Conservation (phyloP, 2,888 invertebrate genomes). For the Hypomecis punctinalis region DNA sequence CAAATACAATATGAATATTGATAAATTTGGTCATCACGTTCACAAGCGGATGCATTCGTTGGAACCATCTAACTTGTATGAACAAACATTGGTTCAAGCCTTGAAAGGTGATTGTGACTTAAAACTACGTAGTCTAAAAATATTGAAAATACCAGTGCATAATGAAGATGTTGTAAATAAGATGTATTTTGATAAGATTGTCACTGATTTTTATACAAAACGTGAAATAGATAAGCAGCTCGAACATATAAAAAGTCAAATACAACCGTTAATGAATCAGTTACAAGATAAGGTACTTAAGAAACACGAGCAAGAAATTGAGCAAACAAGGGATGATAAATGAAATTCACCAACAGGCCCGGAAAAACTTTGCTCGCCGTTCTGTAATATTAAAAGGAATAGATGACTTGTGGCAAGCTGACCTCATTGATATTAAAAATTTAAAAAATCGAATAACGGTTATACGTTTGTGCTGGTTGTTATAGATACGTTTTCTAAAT, state of each 20-base stretch:
- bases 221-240: too few relatives aligned
- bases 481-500: constrained; percentile 29
- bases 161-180: too few relatives aligned
- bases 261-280: too few relatives aligned
- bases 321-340: constrained; percentile 31
- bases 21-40: constrained; percentile 18
- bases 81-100: background rate
- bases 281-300: too few relatives aligned
- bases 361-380: constrained; percentile 11
- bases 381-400: constrained; percentile 54
- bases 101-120: constrained; percentile 10
- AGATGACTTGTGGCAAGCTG: constrained; percentile 69
- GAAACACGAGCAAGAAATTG: constrained; percentile 26
- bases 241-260: too few relatives aligned
- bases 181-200: too few relatives aligned
- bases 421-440: constrained; percentile 54
- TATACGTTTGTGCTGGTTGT: constrained; percentile 15
- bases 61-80: too few relatives aligned
- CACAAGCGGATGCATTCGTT: background rate
- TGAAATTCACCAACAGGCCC: constrained; percentile 21
- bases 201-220: too few relatives aligned
- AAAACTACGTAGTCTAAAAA: constrained; percentile 8
- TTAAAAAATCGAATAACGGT: constrained; percentile 8
- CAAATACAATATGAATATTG: too few relatives aligned
- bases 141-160: too few relatives aligned